Evolutionary conservation across 2,888 invertebrate genomes (phyloP).

Genomic region (Hypomecis atomaria): DNA sequence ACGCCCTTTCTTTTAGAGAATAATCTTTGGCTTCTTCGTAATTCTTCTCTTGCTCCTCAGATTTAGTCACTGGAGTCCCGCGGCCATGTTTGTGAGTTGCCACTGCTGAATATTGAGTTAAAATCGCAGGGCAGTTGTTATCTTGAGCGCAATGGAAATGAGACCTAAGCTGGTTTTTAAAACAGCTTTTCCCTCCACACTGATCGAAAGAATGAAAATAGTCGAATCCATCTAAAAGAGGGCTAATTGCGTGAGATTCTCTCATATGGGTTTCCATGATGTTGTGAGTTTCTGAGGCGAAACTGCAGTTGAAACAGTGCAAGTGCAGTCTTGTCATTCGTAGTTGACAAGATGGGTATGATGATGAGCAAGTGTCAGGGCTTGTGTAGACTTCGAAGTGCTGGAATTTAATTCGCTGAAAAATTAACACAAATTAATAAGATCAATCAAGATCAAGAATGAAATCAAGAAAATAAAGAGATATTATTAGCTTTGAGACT

Average conservation of each 20-base stretch:
- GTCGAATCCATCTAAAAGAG: conserved; percentile 93
- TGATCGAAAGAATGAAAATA: conserved; percentile 87
- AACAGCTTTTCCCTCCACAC: conserved; percentile 79
- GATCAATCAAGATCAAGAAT: not conserved
- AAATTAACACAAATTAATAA: not conserved
- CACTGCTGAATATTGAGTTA: conserved; percentile 79
- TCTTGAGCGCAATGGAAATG: conserved; percentile 82
- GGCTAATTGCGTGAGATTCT: conserved; percentile 93
- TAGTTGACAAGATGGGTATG: conserved; percentile 90
- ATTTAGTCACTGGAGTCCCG: conserved; percentile 75
- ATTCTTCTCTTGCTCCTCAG: conserved; percentile 65
- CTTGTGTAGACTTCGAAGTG: conserved; percentile 86
- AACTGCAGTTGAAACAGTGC: conserved; percentile 95
- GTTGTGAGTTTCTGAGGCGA: conserved; percentile 91
- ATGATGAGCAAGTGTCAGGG: conserved; percentile 86
- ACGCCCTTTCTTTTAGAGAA: conserved; percentile 78
- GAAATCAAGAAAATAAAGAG: not conserved
- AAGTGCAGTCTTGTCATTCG: conserved; percentile 89
- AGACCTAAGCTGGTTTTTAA: conserved; percentile 75
- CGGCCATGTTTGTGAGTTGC: conserved; percentile 81
- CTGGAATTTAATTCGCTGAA: conserved; percentile 84
- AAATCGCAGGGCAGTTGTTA: conserved; percentile 77
- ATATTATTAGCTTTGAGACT: conserved; percentile 44
- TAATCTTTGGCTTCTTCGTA: conserved; percentile 82
- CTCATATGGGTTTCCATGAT: conserved; percentile 92